Percentiles rank a stretch among this genome's conserved stretches.
phyloP scores from a whole-genome alignment of 2,113 vertebrate species.

The Scatophagus argus region DNA sequence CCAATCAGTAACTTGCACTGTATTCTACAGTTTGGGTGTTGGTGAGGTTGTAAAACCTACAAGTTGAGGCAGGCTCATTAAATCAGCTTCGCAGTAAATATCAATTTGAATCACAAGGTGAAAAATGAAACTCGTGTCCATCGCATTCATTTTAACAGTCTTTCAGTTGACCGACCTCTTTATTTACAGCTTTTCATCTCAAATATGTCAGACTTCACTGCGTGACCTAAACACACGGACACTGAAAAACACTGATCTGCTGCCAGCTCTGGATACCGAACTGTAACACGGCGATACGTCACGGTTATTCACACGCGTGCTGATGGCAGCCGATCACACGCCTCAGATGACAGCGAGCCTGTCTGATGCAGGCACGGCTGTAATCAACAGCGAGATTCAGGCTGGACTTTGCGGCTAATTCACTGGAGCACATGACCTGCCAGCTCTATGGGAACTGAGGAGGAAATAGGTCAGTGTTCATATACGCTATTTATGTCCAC shows the following conservation, averaged over 20 bases:
- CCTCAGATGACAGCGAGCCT: not conserved
- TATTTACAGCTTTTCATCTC: not conserved
- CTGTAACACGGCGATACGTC: not conserved
- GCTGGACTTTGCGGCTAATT: conserved; percentile 12
- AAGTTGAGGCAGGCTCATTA: not conserved
- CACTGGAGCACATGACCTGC: conserved; percentile 33
- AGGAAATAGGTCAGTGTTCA: conserved; percentile 51
- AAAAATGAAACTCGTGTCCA: not conserved
- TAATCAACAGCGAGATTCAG: not conserved
- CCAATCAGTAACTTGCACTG: no score
- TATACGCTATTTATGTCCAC: conserved; percentile 9
- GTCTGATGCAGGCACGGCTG: not conserved
- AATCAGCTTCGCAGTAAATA: not conserved
- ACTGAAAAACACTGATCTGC: not conserved
- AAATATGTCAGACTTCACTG: not conserved
- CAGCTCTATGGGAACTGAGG: not conserved
- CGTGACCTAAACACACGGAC: not conserved
- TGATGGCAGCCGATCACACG: not conserved
- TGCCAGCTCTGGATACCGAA: not conserved
- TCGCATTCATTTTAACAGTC: not conserved
- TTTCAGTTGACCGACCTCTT: no score
- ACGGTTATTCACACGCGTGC: not conserved
- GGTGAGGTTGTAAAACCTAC: no score
- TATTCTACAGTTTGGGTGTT: no score
- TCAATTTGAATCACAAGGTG: no score